Evolutionary conservation across 2,113 vertebrate species (phyloP).

Genomic region (Nannobrachium achirus): DNA sequence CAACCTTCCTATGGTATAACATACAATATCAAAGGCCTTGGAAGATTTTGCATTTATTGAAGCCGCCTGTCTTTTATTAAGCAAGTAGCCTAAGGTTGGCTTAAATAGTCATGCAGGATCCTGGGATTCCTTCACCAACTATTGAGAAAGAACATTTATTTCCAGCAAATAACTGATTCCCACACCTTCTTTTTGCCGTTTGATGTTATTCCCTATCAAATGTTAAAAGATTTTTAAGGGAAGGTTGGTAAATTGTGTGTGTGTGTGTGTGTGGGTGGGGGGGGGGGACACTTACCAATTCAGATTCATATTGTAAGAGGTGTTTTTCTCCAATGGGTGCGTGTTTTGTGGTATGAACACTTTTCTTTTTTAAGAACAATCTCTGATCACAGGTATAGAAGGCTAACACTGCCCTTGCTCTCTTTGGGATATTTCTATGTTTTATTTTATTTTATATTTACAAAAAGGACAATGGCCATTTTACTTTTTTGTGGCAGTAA

Average conservation of each 20-base stretch:
- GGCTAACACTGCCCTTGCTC: slow-evolving; percentile 23
- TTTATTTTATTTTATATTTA: too few relatives aligned
- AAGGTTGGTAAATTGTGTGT: slow-evolving; percentile 4
- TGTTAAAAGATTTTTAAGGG: slow-evolving; percentile 34
- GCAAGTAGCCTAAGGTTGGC: slow-evolving; percentile 9
- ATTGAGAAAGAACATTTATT: slow-evolving; percentile 35
- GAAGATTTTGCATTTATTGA: slow-evolving; percentile 37
- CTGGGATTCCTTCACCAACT: slow-evolving; percentile 35
- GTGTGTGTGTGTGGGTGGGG: background rate
- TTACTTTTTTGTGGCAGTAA: too few relatives aligned
- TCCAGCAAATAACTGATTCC: slow-evolving; percentile 37
- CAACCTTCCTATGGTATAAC: slow-evolving; percentile 18
- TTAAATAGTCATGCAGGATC: slow-evolving; percentile 4
- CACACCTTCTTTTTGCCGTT: slow-evolving; percentile 62
- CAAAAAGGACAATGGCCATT: too few relatives aligned
- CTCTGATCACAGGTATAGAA: slow-evolving; percentile 9
- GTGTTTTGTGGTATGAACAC: slow-evolving; percentile 54
- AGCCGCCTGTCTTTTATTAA: slow-evolving; percentile 35
- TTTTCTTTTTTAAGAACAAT: slow-evolving; percentile 35
- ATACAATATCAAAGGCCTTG: slow-evolving; percentile 35
- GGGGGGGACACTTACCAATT: slow-evolving; percentile 5
- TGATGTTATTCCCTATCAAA: slow-evolving; percentile 52
- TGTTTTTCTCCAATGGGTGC: slow-evolving; percentile 19
- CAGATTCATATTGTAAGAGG: slow-evolving; percentile 34
- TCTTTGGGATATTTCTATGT: too few relatives aligned